These are phyloP conservation scores for Epirrita christyi DNA, from an alignment of 2,888 invertebrate species.

Conservation along the genomic window DNA sequence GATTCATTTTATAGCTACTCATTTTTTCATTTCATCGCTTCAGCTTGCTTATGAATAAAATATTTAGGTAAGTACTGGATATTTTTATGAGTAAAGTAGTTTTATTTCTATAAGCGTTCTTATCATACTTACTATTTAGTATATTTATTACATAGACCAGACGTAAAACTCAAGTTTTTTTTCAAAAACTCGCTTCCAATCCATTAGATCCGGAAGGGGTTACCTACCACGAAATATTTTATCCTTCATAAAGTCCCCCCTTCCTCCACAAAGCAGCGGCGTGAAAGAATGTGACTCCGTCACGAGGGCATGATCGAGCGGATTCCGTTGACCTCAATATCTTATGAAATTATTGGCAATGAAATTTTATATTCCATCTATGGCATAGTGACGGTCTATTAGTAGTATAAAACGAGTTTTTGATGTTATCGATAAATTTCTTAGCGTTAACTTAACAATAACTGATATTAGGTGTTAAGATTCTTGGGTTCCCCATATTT, in stretches of 20 bases:
- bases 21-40: too few species aligned
- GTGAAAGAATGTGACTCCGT: slow-evolving; percentile 39
- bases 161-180: not conserved
- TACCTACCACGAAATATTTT: slow-evolving; percentile 39
- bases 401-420: not conserved
- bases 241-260: slow-evolving; percentile 33
- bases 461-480: too few species aligned
- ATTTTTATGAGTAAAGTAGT: too few species aligned
- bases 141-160: too few species aligned
- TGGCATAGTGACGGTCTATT: slow-evolving; percentile 15
- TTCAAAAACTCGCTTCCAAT: slow-evolving; percentile 28
- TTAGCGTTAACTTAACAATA: too few species aligned
- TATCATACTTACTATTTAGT: too few species aligned
- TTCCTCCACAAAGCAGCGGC: slow-evolving; percentile 10
- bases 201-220: slow-evolving; percentile 35
- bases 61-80: too few species aligned
- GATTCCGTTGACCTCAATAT: slow-evolving; percentile 43
- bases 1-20: too few species aligned
- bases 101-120: too few species aligned
- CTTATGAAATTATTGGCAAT: slow-evolving; percentile 42
- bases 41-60: too few species aligned
- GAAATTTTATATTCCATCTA: slow-evolving; percentile 40
- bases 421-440: slow-evolving; percentile 11
- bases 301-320: slow-evolving; percentile 32
- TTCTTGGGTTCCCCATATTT: too few species aligned